Conservation (phyloP, 2,888 invertebrate genomes). For the Cerastis rubricosa region DNA sequence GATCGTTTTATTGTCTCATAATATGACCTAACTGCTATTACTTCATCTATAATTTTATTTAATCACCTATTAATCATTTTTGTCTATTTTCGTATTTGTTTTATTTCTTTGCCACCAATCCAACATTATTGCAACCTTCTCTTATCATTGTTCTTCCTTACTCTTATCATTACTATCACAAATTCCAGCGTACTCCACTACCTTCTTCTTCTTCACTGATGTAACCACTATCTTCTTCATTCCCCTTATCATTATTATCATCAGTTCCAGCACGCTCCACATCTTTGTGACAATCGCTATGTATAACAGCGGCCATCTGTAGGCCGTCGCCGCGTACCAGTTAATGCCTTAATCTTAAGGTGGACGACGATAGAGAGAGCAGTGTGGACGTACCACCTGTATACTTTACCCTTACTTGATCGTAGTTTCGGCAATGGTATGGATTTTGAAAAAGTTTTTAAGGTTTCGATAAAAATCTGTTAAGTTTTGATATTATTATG, state of each 20-base stretch:
- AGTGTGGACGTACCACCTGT: conserved; percentile 71
- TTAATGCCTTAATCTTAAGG: conserved; percentile 90
- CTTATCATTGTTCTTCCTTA: not conserved
- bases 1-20: no score
- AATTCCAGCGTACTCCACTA: not conserved
- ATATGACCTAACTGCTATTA: no score
- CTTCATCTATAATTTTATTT: no score
- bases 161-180: not conserved
- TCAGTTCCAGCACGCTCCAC: conserved; percentile 47
- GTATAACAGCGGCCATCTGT: conserved; percentile 73
- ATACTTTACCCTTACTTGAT: not conserved
- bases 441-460: not conserved
- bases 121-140: not conserved
- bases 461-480: not conserved
- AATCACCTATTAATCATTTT: not conserved
- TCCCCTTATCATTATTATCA: not conserved
- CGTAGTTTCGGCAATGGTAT: not conserved
- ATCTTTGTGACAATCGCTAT: conserved; percentile 66
- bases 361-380: conserved; percentile 77
- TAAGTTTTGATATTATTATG: not conserved
- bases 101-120: not conserved
- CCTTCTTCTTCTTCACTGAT: not conserved
- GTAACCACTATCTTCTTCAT: not conserved
- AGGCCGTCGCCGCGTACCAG: conserved; percentile 75
- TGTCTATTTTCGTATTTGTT: not conserved